These are phyloP conservation scores for Aporrectodea caliginosa DNA, from an alignment of 1,140 invertebrate genomes.

Conservation along the genomic window DNA sequence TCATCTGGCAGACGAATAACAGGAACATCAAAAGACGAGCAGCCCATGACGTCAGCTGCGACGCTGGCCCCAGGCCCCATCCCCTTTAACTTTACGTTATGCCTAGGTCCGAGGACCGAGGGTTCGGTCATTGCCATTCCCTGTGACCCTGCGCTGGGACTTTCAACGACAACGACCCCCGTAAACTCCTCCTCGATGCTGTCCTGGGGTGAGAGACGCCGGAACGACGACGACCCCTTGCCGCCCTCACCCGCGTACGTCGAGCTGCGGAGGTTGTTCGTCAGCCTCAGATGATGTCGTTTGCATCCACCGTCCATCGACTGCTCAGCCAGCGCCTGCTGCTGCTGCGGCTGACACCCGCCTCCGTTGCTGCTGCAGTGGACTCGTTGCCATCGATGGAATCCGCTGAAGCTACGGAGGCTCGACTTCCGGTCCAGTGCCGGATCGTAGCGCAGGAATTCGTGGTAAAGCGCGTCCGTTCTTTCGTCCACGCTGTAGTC, in stretches of 20 bases:
- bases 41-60: too few species aligned
- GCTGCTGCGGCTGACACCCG: background rate
- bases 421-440: conserved; percentile 39
- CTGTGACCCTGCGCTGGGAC: too few species aligned
- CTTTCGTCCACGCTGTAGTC: conserved; percentile 62
- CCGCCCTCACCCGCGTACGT: background rate
- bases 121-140: too few species aligned
- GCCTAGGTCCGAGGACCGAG: too few species aligned
- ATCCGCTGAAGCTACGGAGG: background rate
- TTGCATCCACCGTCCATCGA: background rate
- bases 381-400: background rate
- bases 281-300: background rate
- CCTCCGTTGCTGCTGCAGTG: background rate
- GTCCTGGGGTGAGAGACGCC: background rate
- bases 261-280: background rate
- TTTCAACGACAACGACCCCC: background rate
- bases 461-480: conserved; percentile 60
- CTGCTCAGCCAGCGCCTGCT: background rate
- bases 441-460: conserved; percentile 59
- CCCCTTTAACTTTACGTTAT: too few species aligned
- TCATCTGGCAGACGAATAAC: too few species aligned
- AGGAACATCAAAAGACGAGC: too few species aligned
- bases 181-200: background rate
- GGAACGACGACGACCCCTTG: background rate
- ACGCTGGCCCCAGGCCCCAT: too few species aligned